Evolutionary conservation across 2,113 vertebrate species (phyloP).

Genomic region (Microtus pennsylvanicus): DNA sequence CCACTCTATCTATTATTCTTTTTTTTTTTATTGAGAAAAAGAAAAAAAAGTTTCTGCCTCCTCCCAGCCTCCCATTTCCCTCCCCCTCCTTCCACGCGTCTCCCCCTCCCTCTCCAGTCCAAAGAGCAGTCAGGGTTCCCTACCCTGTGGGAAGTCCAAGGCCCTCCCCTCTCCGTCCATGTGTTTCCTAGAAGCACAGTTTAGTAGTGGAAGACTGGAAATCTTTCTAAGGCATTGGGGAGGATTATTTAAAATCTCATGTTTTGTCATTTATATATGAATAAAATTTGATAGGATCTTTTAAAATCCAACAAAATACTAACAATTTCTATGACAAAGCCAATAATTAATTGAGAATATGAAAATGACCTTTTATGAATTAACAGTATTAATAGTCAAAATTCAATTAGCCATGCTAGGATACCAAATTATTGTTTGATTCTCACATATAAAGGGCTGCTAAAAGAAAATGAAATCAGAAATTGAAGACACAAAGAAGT

Average conservation of each 20-base stretch:
- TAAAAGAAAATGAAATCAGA: neutral
- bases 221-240: neutral
- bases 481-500: neutral
- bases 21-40: no score
- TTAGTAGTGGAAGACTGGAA: neutral
- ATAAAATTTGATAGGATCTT: neutral
- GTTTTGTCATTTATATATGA: neutral
- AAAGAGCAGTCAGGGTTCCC: no score
- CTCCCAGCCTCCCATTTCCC: no score
- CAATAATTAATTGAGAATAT: neutral
- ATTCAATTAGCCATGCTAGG: constrained; percentile 21
- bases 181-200: neutral
- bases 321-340: neutral
- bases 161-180: no score
- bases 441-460: neutral
- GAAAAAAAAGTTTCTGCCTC: no score
- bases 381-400: neutral
- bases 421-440: neutral
- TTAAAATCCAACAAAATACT: constrained; percentile 16
- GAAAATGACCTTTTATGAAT: constrained; percentile 8
- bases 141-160: no score
- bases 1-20: neutral
- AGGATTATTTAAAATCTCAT: constrained; percentile 15
- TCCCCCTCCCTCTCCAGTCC: no score
- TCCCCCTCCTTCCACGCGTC: no score